Evolutionary conservation across 2,113 vertebrate species (phyloP).

Genomic region (human): DNA sequence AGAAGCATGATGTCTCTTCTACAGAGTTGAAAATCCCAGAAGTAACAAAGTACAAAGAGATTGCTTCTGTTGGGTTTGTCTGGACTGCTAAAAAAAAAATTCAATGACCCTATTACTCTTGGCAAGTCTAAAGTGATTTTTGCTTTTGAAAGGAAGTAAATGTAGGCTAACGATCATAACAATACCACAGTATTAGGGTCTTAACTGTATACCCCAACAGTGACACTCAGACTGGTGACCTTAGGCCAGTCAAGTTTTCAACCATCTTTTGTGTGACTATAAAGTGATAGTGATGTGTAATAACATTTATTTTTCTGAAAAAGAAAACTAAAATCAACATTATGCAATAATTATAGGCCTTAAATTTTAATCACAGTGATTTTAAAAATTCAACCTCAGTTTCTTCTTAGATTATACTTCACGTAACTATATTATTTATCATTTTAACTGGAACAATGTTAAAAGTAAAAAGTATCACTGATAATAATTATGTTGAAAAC

Average conservation of each 20-base stretch:
- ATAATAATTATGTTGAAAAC: conserved; percentile 11
- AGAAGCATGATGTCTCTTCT: background rate
- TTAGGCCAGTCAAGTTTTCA: background rate
- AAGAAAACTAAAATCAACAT: conserved; percentile 27
- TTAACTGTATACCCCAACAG: background rate
- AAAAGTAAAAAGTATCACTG: conserved; percentile 17
- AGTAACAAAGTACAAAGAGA: background rate
- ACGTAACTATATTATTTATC: conserved; percentile 16
- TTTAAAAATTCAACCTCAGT: conserved; percentile 6
- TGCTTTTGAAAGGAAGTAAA: conserved; percentile 21
- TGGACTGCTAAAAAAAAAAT: background rate
- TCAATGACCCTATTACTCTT: background rate
- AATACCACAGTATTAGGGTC: background rate
- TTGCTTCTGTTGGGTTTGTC: background rate
- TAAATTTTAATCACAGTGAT: conserved; percentile 39
- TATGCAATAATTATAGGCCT: background rate
- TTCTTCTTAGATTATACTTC: conserved; percentile 19
- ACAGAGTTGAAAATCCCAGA: background rate
- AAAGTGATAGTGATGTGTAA: background rate
- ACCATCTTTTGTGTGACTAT: background rate
- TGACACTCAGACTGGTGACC: background rate
- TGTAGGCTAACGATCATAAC: background rate
- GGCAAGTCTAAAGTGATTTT: background rate
- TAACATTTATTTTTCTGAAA: background rate
- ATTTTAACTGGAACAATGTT: conserved; percentile 48